Base-by-base conservation (phyloP, 2,797 vertebrate genomes). In the Neopelma chrysocephalum region DNA sequence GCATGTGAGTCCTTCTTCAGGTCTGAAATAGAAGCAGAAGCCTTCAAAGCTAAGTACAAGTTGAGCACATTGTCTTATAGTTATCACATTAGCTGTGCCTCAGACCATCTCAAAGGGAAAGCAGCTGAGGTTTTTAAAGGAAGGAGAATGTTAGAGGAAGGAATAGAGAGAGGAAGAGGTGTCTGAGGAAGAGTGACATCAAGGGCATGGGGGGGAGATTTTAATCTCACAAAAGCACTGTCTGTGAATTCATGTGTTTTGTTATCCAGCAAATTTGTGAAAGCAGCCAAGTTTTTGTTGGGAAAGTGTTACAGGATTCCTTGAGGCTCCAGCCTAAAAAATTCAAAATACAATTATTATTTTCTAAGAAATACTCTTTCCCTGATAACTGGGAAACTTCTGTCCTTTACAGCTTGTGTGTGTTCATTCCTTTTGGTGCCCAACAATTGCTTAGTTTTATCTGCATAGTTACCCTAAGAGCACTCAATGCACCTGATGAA, bases 21-120 rank as follows among this genome's bases (percentile, higher is more conserved):
- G 21, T 75, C 87, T 81, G 79, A 89, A 94, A 89, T 62, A 92
- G 89, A 94, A 92, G 45, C 77, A 90, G 29, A 31, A 86, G 29
- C 7, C 45, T 89, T 82, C n/a, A 73, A 91, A 89, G 32, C 47
- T 60, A 68, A 89, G 45, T 54, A 45, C 15, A 82, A 58, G 17
- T 13, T 78, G 56, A 60, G 53, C 13, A 2, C 13, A 32, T 70
- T 68, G 26, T 58, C 51, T 54, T 76, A 20, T 16, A 45, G 26
- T 50, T 79, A 12, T 27, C 50, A 45, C 4, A 20, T 38, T 38
- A 53, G 13, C 7, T 64, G 45, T 87, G 34, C 45, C 56, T 90
- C 61, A 75, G 51, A 81, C 15, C 18, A 9, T 53, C 53, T 89
- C 51, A 68, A 58, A 79, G n/a, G 36, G 18, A 54, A 82, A 82